These are phyloP conservation scores for Deroplatys truncata DNA, from an alignment of 2,888 invertebrate species.

Conservation along the genomic window DNA sequence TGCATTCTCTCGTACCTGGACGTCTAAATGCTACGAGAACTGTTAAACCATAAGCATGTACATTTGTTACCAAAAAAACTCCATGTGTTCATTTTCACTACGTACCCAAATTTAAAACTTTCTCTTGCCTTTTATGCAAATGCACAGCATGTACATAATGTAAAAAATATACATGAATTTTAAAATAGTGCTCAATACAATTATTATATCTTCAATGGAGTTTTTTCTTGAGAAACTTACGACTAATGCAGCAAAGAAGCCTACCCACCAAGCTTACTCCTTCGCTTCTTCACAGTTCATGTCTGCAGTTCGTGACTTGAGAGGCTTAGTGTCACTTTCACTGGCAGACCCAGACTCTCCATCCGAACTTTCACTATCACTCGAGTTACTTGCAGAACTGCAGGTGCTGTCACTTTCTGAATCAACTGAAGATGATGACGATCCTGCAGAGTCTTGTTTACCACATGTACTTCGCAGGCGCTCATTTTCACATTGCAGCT, in stretches of 20 bases:
- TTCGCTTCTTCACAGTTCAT: background rate
- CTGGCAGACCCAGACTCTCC: background rate
- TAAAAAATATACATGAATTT: slow-evolving; percentile 11
- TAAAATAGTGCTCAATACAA: slow-evolving; percentile 24
- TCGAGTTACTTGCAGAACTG: slow-evolving; percentile 41
- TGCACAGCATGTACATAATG: background rate
- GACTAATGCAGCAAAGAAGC: slow-evolving; percentile 10
- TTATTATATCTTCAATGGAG: slow-evolving; percentile 2
- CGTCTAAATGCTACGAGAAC: background rate
- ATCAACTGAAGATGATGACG: slow-evolving; percentile 50
- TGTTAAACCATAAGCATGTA: background rate
- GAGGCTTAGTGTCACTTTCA: background rate
- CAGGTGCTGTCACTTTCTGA: slow-evolving; percentile 59
- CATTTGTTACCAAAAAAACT: background rate
- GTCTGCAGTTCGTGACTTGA: background rate
- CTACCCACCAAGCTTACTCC: slow-evolving; percentile 8
- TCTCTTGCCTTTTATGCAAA: background rate
- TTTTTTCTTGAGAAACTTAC: slow-evolving; percentile 8
- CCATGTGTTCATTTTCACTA: background rate
- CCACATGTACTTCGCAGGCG: slow-evolving; percentile 45
- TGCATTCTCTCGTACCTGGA: background rate
- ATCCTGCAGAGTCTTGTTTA: slow-evolving; percentile 35
- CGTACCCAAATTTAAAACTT: background rate
- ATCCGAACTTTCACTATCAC: slow-evolving; percentile 29
- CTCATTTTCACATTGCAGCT: slow-evolving; percentile 47